Conservation (phyloP, 2,888 invertebrate genomes). For the Apotomis betuletana region DNA sequence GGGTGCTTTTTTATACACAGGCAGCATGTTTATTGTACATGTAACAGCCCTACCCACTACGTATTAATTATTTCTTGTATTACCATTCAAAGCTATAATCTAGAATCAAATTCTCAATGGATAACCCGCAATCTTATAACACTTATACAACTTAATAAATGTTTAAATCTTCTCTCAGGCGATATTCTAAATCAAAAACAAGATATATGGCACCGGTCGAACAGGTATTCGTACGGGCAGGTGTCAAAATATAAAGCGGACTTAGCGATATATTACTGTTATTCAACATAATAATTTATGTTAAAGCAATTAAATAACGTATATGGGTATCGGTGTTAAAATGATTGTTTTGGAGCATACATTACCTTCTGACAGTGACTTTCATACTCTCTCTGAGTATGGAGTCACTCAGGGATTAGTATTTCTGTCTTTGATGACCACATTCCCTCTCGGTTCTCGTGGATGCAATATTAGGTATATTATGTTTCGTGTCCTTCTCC, state of each 20-base stretch:
- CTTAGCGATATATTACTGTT: slow-evolving; percentile 30
- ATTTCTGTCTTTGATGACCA: no score
- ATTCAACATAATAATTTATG: slow-evolving; percentile 11
- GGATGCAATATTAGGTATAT: no score
- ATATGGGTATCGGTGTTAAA: neutral
- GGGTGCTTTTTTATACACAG: no score
- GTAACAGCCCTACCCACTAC: no score
- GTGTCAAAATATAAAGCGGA: slow-evolving; percentile 37
- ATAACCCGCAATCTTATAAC: neutral
- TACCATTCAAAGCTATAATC: neutral
- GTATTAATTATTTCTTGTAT: neutral
- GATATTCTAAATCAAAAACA: slow-evolving; percentile 17
- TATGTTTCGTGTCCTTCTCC: no score
- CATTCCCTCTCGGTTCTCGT: no score
- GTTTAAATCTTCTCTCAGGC: slow-evolving; percentile 22
- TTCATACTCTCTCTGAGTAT: no score
- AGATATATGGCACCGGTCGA: slow-evolving; percentile 23
- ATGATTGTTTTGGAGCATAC: neutral
- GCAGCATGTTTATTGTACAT: no score
- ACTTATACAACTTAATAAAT: slow-evolving; percentile 14
- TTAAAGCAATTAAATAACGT: slow-evolving; percentile 11
- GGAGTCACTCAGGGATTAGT: no score
- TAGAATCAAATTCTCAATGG: neutral
- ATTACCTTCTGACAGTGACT: no score
- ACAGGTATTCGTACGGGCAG: slow-evolving; percentile 28